Evolutionary conservation across 1,140 invertebrate species (phyloP).

Genomic region (Macrosteles quadrilineatus): DNA sequence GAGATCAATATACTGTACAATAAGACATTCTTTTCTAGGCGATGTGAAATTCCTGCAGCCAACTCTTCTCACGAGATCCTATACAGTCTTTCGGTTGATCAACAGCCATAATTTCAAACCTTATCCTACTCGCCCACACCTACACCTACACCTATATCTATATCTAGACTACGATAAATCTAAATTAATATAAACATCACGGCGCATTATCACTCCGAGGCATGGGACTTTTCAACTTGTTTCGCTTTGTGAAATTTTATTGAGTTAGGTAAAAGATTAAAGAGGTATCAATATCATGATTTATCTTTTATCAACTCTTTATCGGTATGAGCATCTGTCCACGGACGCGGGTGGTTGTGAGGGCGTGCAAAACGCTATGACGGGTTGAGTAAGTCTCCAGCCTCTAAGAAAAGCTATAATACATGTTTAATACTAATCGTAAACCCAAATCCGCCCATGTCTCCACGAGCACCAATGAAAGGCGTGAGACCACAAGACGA

Average conservation of each 20-base stretch:
- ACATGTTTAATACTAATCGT: constrained; percentile 9
- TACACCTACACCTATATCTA: neutral
- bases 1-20: too few species aligned
- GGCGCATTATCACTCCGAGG: constrained; percentile 16
- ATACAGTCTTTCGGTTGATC: constrained; percentile 10
- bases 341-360: too few species aligned
- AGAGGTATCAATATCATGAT: too few species aligned
- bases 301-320: too few species aligned
- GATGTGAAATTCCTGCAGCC: too few species aligned
- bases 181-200: constrained; percentile 26
- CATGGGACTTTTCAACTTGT: neutral
- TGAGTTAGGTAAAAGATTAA: too few species aligned
- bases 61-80: neutral
- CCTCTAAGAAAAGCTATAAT: constrained; percentile 26
- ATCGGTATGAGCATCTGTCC: too few species aligned
- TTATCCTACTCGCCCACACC: neutral
- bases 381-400: neutral
- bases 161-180: neutral
- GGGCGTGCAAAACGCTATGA: too few species aligned
- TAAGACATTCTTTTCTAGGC: too few species aligned
- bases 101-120: constrained; percentile 12
- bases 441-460: neutral
- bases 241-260: too few species aligned
- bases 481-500: too few species aligned
- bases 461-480: too few species aligned